phyloP scores from a whole-genome alignment of 2,888 invertebrate species.

The Platycnemis pennipes region DNA sequence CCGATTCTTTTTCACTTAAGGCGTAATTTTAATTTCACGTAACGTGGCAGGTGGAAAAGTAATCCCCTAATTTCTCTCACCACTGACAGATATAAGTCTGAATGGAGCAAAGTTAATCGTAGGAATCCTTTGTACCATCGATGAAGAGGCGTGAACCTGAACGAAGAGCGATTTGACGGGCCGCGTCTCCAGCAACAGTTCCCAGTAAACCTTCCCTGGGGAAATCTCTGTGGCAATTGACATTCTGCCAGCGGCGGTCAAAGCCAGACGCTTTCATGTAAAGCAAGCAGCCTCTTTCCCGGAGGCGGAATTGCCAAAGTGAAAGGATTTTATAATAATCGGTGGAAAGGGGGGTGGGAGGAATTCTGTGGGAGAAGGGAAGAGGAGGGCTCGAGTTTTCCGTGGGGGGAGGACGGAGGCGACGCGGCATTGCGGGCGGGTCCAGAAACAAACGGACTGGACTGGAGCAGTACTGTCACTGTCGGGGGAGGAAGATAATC shows the following conservation, averaged over 20 bases:
- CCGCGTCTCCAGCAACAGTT: not conserved
- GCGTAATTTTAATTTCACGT: too few relatives aligned
- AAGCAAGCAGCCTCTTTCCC: not conserved
- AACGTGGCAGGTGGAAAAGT: too few relatives aligned
- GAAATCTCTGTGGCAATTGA: not conserved
- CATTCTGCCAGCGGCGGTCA: constrained; percentile 29
- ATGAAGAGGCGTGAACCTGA: not conserved
- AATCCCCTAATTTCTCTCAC: too few relatives aligned
- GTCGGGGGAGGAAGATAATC: not conserved
- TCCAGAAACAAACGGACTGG: not conserved
- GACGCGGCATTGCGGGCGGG: not conserved
- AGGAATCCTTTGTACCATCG: not conserved
- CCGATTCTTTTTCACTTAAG: too few relatives aligned
- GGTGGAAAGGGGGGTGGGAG: not conserved
- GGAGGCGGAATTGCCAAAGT: constrained; percentile 31
- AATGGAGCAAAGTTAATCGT: too few relatives aligned
- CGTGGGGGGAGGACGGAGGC: not conserved
- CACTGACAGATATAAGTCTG: too few relatives aligned
- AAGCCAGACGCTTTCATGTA: constrained; percentile 26
- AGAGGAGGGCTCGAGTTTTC: not conserved
- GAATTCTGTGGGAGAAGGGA: not conserved
- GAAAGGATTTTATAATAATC: constrained; percentile 34
- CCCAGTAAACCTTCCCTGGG: too few relatives aligned
- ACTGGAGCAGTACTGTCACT: not conserved
- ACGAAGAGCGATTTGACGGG: not conserved